phyloP scores from a whole-genome alignment of 2,113 vertebrate species.

The Dicrurus megarhynchus region DNA sequence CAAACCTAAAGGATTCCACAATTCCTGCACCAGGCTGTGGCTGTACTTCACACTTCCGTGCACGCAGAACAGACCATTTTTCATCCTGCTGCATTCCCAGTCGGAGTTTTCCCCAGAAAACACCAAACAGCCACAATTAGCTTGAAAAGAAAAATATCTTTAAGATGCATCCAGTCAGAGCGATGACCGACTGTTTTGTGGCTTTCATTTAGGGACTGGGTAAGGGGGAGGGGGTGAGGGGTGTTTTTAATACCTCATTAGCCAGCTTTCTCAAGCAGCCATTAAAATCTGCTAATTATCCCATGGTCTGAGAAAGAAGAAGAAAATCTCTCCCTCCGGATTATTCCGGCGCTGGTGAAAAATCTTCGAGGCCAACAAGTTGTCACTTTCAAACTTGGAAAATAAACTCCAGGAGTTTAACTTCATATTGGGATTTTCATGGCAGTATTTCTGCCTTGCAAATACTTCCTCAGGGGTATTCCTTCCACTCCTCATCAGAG shows the following conservation, averaged over 20 bases:
- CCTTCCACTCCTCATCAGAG: no score
- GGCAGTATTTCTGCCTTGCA: not conserved
- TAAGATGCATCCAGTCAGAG: not conserved
- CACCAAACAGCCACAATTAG: not conserved
- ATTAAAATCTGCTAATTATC: conserved; percentile 70
- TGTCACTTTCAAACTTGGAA: not conserved
- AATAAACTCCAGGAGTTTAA: not conserved
- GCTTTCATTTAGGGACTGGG: conserved; percentile 7
- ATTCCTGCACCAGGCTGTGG: not conserved
- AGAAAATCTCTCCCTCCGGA: conserved; percentile 40
- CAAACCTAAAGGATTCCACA: not conserved
- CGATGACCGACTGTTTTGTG: not conserved
- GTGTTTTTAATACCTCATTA: conserved; percentile 58
- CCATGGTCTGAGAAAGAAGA: not conserved
- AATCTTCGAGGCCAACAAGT: conserved; percentile 45
- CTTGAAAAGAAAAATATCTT: conserved; percentile 10
- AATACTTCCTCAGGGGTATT: not conserved
- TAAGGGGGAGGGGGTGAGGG: not conserved
- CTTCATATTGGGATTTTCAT: not conserved
- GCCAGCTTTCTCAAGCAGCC: conserved; percentile 49
- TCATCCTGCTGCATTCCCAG: not conserved
- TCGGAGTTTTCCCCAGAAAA: not conserved
- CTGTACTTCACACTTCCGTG: not conserved
- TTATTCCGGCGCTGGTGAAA: not conserved
- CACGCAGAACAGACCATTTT: not conserved